Evolutionary conservation across 2,888 invertebrate genomes (phyloP).

Genomic region (Cosmopolites sordidus): DNA sequence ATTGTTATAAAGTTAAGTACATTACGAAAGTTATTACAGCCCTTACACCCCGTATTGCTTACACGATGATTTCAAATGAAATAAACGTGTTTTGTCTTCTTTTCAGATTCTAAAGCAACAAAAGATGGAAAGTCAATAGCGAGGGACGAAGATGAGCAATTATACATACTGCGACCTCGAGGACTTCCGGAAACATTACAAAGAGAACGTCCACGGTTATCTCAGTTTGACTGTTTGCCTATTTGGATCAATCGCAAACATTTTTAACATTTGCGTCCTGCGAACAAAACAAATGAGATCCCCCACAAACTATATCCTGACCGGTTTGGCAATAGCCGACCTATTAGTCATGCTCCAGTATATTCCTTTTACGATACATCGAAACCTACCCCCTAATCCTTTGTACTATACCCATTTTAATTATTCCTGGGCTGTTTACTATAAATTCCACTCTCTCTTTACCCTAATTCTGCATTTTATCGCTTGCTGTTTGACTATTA

Average conservation of each 20-base stretch:
- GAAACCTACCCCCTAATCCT: constrained; percentile 23
- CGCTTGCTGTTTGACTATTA: constrained; percentile 70
- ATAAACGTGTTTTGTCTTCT: too few relatives aligned
- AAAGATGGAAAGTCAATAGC: too few relatives aligned
- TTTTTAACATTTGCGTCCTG: constrained; percentile 77
- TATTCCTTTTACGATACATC: constrained; percentile 63
- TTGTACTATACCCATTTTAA: constrained; percentile 57
- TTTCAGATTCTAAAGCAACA: too few relatives aligned
- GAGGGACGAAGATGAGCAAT: constrained; percentile 15
- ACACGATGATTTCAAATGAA: too few relatives aligned
- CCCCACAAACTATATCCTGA: constrained; percentile 78
- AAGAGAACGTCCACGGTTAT: constrained; percentile 62
- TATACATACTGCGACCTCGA: constrained; percentile 30
- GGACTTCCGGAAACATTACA: constrained; percentile 28
- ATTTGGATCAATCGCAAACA: constrained; percentile 80
- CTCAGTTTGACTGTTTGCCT: constrained; percentile 77
- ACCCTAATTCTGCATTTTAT: constrained; percentile 73
- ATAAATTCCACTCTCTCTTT: constrained; percentile 73
- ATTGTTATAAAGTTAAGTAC: too few relatives aligned
- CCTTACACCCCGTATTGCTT: too few relatives aligned
- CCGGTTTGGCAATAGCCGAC: constrained; percentile 77
- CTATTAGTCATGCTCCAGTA: constrained; percentile 83
- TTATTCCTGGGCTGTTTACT: constrained; percentile 64
- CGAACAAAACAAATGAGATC: constrained; percentile 71
- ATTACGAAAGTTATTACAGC: too few relatives aligned